Conservation (phyloP, 2,888 invertebrate species). For the Argyra leucocephala region DNA sequence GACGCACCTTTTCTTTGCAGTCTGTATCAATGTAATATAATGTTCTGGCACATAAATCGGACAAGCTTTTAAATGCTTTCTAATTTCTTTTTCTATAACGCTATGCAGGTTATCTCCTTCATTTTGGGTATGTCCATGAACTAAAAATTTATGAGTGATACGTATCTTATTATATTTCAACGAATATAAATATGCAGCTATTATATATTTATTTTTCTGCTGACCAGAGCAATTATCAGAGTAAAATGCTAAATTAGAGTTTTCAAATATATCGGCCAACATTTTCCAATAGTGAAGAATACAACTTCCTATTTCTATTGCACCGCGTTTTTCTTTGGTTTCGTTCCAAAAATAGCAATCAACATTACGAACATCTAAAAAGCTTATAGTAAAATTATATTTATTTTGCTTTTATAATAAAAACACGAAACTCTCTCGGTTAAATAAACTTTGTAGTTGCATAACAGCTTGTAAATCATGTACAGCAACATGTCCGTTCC, state of each 20-base stretch:
- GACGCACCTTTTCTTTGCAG: slow-evolving; percentile 16
- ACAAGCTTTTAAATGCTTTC: slow-evolving; percentile 25
- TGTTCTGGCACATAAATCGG: slow-evolving; percentile 29
- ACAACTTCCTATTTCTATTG: too few relatives aligned
- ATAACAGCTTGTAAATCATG: too few relatives aligned
- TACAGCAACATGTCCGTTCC: too few relatives aligned
- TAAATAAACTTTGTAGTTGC: too few relatives aligned
- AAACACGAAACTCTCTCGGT: too few relatives aligned
- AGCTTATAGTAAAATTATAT: too few relatives aligned
- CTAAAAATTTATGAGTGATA: slow-evolving; percentile 29
- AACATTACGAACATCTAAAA: too few relatives aligned
- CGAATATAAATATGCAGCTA: neutral
- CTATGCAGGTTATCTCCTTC: slow-evolving; percentile 28
- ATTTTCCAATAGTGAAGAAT: too few relatives aligned
- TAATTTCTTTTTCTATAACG: slow-evolving; percentile 25
- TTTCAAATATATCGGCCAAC: too few relatives aligned
- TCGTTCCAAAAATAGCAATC: too few relatives aligned
- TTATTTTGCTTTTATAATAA: too few relatives aligned
- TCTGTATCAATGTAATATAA: slow-evolving; percentile 28
- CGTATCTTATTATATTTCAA: neutral
- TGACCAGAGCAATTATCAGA: neutral
- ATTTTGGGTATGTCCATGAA: slow-evolving; percentile 30
- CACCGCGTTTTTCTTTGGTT: too few relatives aligned
- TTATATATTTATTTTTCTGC: neutral
- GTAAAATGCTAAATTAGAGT: neutral